These are phyloP conservation scores for Isichthys henryi DNA, from an alignment of 2,113 vertebrate species.

Conservation along the genomic window DNA sequence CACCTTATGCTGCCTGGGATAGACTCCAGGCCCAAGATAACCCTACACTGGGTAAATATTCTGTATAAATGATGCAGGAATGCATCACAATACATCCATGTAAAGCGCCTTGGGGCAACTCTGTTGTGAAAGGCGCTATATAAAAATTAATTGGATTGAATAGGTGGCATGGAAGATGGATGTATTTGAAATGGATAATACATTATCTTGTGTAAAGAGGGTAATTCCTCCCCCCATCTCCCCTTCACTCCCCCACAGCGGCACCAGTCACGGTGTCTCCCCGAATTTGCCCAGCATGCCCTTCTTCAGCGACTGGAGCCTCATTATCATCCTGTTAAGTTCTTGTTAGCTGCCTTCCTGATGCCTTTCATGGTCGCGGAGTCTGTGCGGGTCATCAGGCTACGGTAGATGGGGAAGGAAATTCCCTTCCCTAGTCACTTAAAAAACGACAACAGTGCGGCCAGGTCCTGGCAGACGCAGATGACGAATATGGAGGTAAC, in stretches of 20 bases:
- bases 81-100: neutral
- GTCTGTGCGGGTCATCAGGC: neutral
- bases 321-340: neutral
- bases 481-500: neutral
- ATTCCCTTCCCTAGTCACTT: neutral
- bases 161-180: neutral
- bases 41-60: neutral
- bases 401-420: neutral
- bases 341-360: neutral
- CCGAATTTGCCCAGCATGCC: neutral
- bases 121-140: neutral
- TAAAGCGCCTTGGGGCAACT: neutral
- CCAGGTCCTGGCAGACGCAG: neutral
- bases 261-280: neutral
- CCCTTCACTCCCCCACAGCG: neutral
- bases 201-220: neutral
- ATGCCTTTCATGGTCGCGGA: neutral
- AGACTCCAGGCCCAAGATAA: neutral
- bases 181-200: neutral
- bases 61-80: neutral
- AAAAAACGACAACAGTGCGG: neutral
- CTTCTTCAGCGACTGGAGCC: neutral
- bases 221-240: neutral
- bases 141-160: neutral
- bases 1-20: neutral